Evolutionary conservation across 2,888 invertebrate species (phyloP).

Genomic region (Embidobia sp.): DNA sequence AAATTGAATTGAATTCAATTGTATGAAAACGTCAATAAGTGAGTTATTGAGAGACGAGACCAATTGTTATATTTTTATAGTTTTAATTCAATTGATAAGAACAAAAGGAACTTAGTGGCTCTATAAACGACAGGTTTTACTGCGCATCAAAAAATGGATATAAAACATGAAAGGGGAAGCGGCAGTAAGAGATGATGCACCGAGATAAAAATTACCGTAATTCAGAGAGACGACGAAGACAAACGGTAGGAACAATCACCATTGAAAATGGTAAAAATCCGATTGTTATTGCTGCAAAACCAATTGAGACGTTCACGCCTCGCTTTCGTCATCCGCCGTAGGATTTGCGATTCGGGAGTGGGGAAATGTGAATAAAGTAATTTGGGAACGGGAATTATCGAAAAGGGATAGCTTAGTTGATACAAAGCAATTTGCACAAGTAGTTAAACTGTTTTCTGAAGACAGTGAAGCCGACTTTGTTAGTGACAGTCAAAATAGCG

Average conservation of each 20-base stretch:
- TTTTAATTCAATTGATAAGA: conserved; percentile 5
- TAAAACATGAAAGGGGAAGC: conserved; percentile 21
- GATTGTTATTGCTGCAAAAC: conserved; percentile 63
- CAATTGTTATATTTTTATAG: conserved; percentile 14
- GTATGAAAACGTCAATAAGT: neutral
- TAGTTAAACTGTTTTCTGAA: conserved; percentile 11
- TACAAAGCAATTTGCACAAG: conserved; percentile 37
- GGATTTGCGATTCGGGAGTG: neutral
- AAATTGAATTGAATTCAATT: no score
- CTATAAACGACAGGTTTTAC: conserved; percentile 47
- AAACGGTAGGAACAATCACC: conserved; percentile 65
- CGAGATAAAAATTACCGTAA: conserved; percentile 62
- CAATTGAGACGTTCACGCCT: conserved; percentile 54
- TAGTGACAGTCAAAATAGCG: neutral
- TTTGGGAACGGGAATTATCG: conserved; percentile 13
- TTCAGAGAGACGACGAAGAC: conserved; percentile 63
- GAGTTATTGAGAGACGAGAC: neutral
- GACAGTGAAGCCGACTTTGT: neutral
- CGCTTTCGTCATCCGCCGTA: conserved; percentile 15
- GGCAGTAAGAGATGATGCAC: conserved; percentile 47
- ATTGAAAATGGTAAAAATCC: conserved; percentile 66
- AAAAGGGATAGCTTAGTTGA: neutral
- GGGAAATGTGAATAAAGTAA: conserved; percentile 29
- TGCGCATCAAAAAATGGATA: conserved; percentile 25
- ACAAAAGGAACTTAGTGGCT: conserved; percentile 22